Evolutionary conservation across 2,888 invertebrate species (phyloP), one percentile per base, ranked within the genome.

Genomic region (Luffia ferchaultella): DNA sequence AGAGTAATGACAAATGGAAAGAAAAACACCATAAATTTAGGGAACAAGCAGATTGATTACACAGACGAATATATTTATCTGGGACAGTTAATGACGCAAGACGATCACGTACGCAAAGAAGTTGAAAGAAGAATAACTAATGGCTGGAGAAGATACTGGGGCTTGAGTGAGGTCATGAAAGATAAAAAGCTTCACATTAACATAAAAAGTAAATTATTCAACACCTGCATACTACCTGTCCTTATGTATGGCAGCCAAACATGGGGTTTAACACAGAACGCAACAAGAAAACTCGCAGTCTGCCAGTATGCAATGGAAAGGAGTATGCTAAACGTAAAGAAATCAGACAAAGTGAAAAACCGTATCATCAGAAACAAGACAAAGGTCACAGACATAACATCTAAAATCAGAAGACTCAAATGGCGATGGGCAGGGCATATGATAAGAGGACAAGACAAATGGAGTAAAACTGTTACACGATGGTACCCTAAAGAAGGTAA

Each of bases 1-100:
- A 47, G 44, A 51, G 16, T 20, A 18, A 49, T 49, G 3, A 30
- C 30, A 30, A 30, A 30, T 12, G 30, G 30, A 30, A 12, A 30
- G 12, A 30, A 12, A 30, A 30, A 7, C 30, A 30, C 3, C 12
- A 30, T 30, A 30, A 30, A 30, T 30, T 30, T 30, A n/a, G 30
- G 30, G 30, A 30, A 30, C 30, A 30, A 30, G 12, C 12, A 30
- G 12, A 30, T 30, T 30, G 30, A 30, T 3, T 30, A 30, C 30
- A n/a, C 30, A 30, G 30, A 30, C n/a, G n/a, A n/a, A n/a, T n/a
- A n/a, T n/a, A 30, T 30, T 30, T 30, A 30, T 12, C 12, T 7
- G 30, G 30, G 30, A 30, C 30, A 30, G 30, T 12, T 30, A 30
- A 30, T 30, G 12, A 30, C 30, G 30, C n/a, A n/a, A n/a, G 30